Evolutionary conservation across 2,113 vertebrate genomes (phyloP).

Genomic region (Chinchilla lanigera): DNA sequence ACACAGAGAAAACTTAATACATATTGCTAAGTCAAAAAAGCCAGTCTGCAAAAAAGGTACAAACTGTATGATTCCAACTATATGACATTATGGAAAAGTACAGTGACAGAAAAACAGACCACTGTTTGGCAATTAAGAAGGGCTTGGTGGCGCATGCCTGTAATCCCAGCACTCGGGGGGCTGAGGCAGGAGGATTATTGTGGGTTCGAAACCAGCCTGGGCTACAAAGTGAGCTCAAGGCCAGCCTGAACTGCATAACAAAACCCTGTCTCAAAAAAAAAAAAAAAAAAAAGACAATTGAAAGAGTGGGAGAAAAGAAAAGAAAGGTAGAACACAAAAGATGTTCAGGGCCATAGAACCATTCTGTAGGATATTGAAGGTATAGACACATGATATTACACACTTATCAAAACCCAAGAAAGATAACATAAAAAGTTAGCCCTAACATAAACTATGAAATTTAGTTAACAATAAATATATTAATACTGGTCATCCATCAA

Average conservation of each 20-base stretch:
- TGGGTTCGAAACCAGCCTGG: too few species aligned
- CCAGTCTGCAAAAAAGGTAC: neutral
- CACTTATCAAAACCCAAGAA: constrained; percentile 19
- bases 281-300: neutral
- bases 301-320: neutral
- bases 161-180: too few species aligned
- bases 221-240: too few species aligned
- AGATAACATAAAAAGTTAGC: neutral
- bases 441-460: neutral
- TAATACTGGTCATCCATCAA: neutral
- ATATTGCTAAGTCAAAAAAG: neutral
- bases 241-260: too few species aligned
- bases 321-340: neutral
- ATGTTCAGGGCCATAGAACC: neutral
- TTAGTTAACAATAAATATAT: neutral
- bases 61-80: neutral
- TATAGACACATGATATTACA: neutral
- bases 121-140: neutral
- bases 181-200: too few species aligned
- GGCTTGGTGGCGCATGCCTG: too few species aligned
- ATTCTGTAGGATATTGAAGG: neutral
- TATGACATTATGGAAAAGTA: neutral
- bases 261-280: too few species aligned
- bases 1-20: neutral
- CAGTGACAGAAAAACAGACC: neutral